A percentile compares a stretch with the other conserved stretches of the same genome.
Evolutionary conservation across 1,140 invertebrate genomes (phyloP).

Genomic region (Cyclina sinensis): DNA sequence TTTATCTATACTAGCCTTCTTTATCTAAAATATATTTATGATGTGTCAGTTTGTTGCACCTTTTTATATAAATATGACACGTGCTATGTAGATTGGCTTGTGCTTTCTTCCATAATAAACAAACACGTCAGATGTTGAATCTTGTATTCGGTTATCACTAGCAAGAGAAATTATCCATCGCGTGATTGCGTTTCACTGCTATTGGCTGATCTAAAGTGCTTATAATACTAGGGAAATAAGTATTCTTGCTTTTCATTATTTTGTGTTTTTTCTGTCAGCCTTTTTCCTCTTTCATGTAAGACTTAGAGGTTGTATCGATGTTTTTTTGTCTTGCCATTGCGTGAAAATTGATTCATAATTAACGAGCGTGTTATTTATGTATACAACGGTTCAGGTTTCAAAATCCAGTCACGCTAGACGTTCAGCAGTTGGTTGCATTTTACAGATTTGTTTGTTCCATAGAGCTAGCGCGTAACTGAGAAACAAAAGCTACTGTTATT

Average conservation of each 20-base stretch:
- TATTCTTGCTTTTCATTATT: neutral
- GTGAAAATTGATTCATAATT: conserved; percentile 30
- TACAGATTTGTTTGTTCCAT: conserved; percentile 6
- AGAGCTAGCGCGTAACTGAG: neutral
- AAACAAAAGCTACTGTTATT: neutral
- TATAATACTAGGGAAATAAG: neutral
- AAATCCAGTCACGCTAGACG: neutral
- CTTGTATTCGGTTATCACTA: conserved; percentile 5
- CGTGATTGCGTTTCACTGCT: neutral
- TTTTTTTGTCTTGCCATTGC: neutral
- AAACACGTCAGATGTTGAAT: neutral
- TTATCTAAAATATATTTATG: too few relatives aligned
- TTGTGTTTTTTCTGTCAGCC: neutral
- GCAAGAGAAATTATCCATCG: neutral
- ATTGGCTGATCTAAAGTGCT: neutral
- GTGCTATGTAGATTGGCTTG: neutral
- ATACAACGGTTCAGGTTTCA: neutral
- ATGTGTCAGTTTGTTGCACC: too few relatives aligned
- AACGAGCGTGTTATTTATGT: conserved; percentile 32
- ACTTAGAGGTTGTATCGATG: neutral
- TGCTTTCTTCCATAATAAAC: conserved; percentile 31
- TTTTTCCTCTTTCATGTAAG: neutral
- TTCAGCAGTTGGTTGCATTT: neutral
- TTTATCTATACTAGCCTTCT: too few relatives aligned
- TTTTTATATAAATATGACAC: conserved; percentile 25